Conservation (phyloP, 1,140 invertebrate genomes). For the Sycophila sp. region DNA sequence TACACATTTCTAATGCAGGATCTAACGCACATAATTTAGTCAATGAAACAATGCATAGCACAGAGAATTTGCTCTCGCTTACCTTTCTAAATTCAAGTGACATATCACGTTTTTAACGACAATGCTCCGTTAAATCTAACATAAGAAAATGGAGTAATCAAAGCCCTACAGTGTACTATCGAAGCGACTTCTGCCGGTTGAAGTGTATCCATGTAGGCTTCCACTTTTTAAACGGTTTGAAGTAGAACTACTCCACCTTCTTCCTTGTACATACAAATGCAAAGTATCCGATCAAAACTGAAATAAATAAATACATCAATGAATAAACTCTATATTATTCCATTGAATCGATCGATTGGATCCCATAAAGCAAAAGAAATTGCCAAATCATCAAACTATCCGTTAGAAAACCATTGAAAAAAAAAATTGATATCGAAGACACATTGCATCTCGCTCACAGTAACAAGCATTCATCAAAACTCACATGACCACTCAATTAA, state of each 20-base stretch:
- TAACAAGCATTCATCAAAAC: neutral
- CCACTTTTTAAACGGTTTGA: constrained; percentile 5
- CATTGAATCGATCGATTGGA: no score
- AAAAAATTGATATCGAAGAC: no score
- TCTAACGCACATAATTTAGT: no score
- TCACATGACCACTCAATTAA: constrained; percentile 1
- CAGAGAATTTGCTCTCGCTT: constrained; percentile 6
- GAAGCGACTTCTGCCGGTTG: constrained; percentile 19
- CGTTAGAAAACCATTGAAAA: no score
- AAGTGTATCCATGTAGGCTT: constrained; percentile 36
- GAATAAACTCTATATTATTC: neutral
- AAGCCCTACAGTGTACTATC: constrained; percentile 31
- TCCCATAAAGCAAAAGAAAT: no score
- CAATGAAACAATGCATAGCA: no score
- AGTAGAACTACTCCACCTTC: neutral
- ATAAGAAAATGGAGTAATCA: constrained; percentile 33
- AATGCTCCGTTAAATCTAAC: constrained; percentile 33
- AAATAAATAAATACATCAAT: neutral
- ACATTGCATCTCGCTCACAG: no score
- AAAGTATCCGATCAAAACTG: constrained; percentile 16
- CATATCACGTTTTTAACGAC: constrained; percentile 36
- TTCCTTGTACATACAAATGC: constrained; percentile 17
- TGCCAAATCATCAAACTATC: no score
- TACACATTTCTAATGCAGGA: no score
- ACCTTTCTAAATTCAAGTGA: neutral